Percentiles rank a stretch among this genome's conserved stretches.
Conservation (phyloP, 2,888 invertebrate species). For the Sphaerophoria rueppellii region DNA sequence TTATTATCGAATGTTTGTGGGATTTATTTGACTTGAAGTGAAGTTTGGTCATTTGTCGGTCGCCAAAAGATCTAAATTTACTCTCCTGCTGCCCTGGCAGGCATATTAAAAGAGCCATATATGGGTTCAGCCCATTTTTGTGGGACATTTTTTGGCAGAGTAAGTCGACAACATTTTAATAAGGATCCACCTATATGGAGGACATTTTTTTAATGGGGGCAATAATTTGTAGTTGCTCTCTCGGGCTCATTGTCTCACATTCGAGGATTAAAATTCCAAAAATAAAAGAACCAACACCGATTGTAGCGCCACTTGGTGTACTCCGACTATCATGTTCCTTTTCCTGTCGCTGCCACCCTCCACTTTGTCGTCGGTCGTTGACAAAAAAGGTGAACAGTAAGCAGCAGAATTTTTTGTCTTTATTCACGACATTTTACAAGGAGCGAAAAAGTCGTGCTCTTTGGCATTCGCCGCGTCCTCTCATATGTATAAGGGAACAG, state of each 20-base stretch:
- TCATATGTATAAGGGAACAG: constrained; percentile 29
- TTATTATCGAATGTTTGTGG: constrained; percentile 65
- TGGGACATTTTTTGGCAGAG: constrained; percentile 2
- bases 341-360: neutral
- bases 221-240: constrained; percentile 58
- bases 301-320: constrained; percentile 70
- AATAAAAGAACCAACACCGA: constrained; percentile 21
- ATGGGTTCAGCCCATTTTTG: constrained; percentile 36
- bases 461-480: constrained; percentile 17
- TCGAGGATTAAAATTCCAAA: constrained; percentile 41
- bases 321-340: constrained; percentile 37
- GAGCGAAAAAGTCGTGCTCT: constrained; percentile 62
- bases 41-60: constrained; percentile 72
- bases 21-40: constrained; percentile 72
- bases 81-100: constrained; percentile 35
- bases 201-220: constrained; percentile 49
- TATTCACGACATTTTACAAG: constrained; percentile 62
- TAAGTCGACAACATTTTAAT: constrained; percentile 44
- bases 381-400: constrained; percentile 6
- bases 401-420: constrained; percentile 44
- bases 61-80: constrained; percentile 71
- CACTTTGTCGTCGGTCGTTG: constrained; percentile 1
- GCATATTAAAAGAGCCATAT: constrained; percentile 7
- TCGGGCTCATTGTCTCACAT: constrained; percentile 60
- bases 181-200: constrained; percentile 31